A percentile compares a stretch with the other conserved stretches of the same genome.
phyloP scores from a whole-genome alignment of 2,888 invertebrate genomes.

The Syritta pipiens region DNA sequence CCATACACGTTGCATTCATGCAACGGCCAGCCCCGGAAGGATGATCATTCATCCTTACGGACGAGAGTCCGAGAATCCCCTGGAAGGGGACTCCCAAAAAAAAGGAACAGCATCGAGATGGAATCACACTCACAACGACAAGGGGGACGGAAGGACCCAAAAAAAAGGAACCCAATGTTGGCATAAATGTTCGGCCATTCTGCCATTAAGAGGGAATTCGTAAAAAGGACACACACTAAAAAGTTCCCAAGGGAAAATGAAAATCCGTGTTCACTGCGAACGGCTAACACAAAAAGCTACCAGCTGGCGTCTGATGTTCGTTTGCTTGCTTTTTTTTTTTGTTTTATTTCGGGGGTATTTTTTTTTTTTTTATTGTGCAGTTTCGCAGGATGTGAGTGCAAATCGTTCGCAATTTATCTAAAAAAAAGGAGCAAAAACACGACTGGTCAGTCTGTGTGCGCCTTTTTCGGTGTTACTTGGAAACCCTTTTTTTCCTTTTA shows the following conservation, averaged over 20 bases:
- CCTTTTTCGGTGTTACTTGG: slow-evolving; percentile 7
- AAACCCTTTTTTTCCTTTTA: slow-evolving; percentile 16
- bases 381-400: slow-evolving; percentile 47
- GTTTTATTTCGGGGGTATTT: no score
- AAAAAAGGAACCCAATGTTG: slow-evolving; percentile 31
- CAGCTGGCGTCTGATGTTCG: slow-evolving; percentile 26
- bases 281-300: slow-evolving; percentile 42
- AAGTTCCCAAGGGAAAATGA: slow-evolving; percentile 61
- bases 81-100: slow-evolving; percentile 3
- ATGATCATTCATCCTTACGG: slow-evolving; percentile 26
- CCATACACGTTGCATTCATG: slow-evolving; percentile 4
- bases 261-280: slow-evolving; percentile 37
- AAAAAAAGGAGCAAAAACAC: no score
- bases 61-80: neutral
- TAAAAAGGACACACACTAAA: slow-evolving; percentile 41
- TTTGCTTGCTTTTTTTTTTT: slow-evolving; percentile 14
- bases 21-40: neutral
- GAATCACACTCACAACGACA: slow-evolving; percentile 16
- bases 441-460: slow-evolving; percentile 1
- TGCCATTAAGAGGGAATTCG: slow-evolving; percentile 34
- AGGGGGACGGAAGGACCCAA: neutral
- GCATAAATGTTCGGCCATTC: slow-evolving; percentile 44
- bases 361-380: slow-evolving; percentile 26
- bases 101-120: neutral
- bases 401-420: slow-evolving; percentile 47